Base-by-base conservation (phyloP, 2,797 vertebrate genomes). In the Novumbra hubbsi region DNA sequence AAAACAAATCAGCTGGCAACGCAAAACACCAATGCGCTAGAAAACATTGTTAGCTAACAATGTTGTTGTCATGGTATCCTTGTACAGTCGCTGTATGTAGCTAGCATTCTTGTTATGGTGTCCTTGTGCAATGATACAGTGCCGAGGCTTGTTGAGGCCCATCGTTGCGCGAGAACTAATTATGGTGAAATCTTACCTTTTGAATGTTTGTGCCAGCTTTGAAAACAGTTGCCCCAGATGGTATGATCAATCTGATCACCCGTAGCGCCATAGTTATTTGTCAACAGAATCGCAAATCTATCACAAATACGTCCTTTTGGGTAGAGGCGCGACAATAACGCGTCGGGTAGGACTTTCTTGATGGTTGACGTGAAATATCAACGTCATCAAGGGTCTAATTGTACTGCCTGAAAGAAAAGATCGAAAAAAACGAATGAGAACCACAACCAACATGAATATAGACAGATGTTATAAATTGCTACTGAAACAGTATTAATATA, bases 241-340 rank as follows among this genome's bases (percentile, higher is more conserved):
- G 87, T 66, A 88, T 50, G 68, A 91, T 30, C 80, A 85, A 38
- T 14, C 89, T 83, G 71, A 88, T 81, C 68, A 81, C 82, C 85
- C 85, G 83, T 52, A 90, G 84, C 38, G 91, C 86, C 93, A 94
- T 94, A 74, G 4, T 80, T 15, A 6, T 73, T 71, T 73, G 81
- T 78, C 83, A 75, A 78, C 82, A 85, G 73, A 50, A 63, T 68
- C 69, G 63, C 68, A 71, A 69, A 75, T 0, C 80, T 85, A 89
- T 83, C 88, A 73, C 70, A 30, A 69, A 70, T 12, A 28, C 38
- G 60, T 71, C 72, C 78, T 70, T 70, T 64, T 50, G 72, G 50
- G 27, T 7, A 17, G 17, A 45, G n/a, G 75, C 75, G 74, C 19
- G 70, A 69, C 19, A 65, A 71, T 73, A 7, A 17, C 2, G 78